Evolutionary conservation across 2,888 invertebrate species (phyloP).

Genomic region (Synanthedon andrenaeformis): DNA sequence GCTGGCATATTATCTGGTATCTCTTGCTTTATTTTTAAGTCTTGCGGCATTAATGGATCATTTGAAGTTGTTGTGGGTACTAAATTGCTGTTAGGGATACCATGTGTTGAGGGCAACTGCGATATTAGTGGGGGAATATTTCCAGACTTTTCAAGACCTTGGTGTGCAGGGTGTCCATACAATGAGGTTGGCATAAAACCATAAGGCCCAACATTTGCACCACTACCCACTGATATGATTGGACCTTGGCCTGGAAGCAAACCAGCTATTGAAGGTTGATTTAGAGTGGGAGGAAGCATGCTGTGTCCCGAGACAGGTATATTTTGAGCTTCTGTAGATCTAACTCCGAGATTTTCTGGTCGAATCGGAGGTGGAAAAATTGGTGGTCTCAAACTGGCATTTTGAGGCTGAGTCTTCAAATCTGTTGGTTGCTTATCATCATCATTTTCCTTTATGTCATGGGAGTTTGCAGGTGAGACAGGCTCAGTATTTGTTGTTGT

Average conservation of each 20-base stretch:
- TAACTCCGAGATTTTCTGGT: constrained; percentile 51
- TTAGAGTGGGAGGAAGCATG: constrained; percentile 58
- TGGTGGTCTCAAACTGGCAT: constrained; percentile 34
- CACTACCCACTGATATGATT: constrained; percentile 71
- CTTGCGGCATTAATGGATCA: constrained; percentile 62
- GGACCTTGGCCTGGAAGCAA: constrained; percentile 68
- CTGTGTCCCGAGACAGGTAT: constrained; percentile 47
- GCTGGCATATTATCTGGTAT: constrained; percentile 63
- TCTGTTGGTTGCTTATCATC: constrained; percentile 63
- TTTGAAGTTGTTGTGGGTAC: constrained; percentile 41
- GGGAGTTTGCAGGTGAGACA: constrained; percentile 55
- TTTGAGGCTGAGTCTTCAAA: constrained; percentile 51
- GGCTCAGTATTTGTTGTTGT: constrained; percentile 50
- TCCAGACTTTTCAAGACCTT: constrained; percentile 52
- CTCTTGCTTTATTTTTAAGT: constrained; percentile 68
- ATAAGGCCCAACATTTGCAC: constrained; percentile 70
- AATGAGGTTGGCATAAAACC: constrained; percentile 70
- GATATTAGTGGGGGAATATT: constrained; percentile 50
- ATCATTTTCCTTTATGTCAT: constrained; percentile 56
- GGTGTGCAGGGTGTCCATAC: constrained; percentile 37
- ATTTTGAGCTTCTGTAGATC: constrained; percentile 42
- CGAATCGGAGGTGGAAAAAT: constrained; percentile 47
- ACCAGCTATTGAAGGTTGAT: constrained; percentile 68
- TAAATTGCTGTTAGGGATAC: constrained; percentile 35
- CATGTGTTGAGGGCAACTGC: constrained; percentile 48